Conservation (phyloP, 37 sponge, comb jelly and placozoan species). For the Agelas oroides region DNA sequence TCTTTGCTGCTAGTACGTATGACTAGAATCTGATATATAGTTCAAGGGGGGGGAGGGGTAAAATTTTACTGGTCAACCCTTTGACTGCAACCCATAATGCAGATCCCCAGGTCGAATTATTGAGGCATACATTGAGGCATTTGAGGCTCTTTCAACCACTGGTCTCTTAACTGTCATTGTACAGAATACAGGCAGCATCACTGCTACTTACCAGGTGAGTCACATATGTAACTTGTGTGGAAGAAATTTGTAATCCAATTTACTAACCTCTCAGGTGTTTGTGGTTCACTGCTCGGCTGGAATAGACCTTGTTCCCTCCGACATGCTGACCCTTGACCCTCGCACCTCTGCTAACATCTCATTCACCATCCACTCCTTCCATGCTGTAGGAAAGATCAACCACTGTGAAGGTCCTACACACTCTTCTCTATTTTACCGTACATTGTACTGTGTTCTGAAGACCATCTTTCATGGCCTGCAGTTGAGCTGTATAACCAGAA, state of each 20-base stretch:
- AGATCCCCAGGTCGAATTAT: conserved; percentile 83
- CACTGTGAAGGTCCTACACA: conserved; percentile 54
- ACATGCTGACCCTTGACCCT: conserved; percentile 62
- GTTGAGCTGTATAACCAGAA: conserved; percentile 69
- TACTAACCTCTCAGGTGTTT: conserved; percentile 36
- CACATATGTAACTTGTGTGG: neutral
- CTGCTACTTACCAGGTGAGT: conserved; percentile 69
- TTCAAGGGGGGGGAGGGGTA: neutral
- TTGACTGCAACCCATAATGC: too few relatives aligned
- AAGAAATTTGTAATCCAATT: neutral
- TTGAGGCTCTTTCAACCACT: conserved; percentile 76
- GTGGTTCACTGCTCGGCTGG: conserved; percentile 88
- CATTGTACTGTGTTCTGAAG: too few relatives aligned
- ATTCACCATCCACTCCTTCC: conserved; percentile 75
- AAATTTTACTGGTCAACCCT: too few relatives aligned
- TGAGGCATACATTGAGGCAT: conserved; percentile 70
- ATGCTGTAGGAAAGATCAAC: conserved; percentile 73
- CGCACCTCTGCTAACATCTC: conserved; percentile 42
- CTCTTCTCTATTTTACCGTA: neutral
- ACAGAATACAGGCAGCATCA: conserved; percentile 75
- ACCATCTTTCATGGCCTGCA: conserved; percentile 17
- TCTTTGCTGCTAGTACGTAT: too few relatives aligned
- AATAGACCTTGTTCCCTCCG: conserved; percentile 63
- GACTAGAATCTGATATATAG: too few relatives aligned
- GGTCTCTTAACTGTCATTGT: conserved; percentile 61